phyloP scores from a whole-genome alignment of 2,113 vertebrate genomes.

The Cromileptes altivelis region DNA sequence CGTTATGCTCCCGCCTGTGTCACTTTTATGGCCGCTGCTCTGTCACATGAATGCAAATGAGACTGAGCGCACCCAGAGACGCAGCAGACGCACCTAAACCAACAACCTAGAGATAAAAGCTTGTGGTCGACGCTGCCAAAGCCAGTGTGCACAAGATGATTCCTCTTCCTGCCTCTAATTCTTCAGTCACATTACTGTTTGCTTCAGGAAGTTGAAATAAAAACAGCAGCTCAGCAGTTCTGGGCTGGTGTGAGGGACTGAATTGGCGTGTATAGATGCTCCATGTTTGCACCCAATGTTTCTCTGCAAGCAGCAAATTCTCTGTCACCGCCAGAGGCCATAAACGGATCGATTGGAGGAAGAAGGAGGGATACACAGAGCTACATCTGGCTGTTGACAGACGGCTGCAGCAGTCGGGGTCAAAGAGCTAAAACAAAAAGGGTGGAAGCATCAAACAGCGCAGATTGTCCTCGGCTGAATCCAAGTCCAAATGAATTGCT shows the following conservation, averaged over 20 bases:
- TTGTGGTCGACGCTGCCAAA: neutral
- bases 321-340: neutral
- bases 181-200: conserved; percentile 39
- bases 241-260: neutral
- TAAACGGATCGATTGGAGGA: conserved; percentile 1
- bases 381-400: conserved; percentile 27
- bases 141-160: conserved; percentile 3
- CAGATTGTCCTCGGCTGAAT: neutral
- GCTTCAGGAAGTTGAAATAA: conserved; percentile 31
- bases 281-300: conserved; percentile 21
- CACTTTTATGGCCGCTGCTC: conserved; percentile 53
- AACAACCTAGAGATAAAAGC: conserved; percentile 16
- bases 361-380: conserved; percentile 11
- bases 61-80: neutral
- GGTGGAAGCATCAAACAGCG: conserved; percentile 7
- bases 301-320: conserved; percentile 39
- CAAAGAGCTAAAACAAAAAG: conserved; percentile 18
- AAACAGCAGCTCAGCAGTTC: conserved; percentile 12
- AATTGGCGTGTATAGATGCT: conserved; percentile 24
- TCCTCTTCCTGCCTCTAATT: conserved; percentile 17
- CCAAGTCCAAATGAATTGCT: conserved; percentile 1
- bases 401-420: conserved; percentile 27
- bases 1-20: conserved; percentile 34
- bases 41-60: conserved; percentile 62
- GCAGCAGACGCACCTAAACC: neutral